Evolutionary conservation across 2,113 vertebrate genomes (phyloP).

Genomic region (Haemorhous mexicanus): DNA sequence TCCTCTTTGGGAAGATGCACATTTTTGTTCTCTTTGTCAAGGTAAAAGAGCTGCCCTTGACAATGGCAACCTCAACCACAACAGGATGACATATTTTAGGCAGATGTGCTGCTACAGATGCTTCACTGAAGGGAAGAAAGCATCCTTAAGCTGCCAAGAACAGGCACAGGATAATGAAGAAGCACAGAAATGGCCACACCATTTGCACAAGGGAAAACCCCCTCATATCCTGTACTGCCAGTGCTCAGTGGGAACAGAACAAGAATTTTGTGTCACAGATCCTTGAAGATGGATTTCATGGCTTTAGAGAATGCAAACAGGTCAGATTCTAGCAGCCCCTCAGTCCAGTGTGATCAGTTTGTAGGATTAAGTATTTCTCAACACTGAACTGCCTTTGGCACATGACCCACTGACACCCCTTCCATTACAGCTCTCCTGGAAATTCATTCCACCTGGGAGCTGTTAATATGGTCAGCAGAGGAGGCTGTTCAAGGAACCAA

Average conservation of each 20-base stretch:
- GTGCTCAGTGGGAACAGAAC: neutral
- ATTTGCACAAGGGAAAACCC: neutral
- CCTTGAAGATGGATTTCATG: neutral
- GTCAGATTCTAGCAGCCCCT: neutral
- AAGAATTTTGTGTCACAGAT: neutral
- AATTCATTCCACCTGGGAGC: neutral
- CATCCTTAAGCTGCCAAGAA: neutral
- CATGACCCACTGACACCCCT: neutral
- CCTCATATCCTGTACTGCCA: neutral
- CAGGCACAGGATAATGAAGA: neutral
- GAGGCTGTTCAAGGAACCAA: neutral
- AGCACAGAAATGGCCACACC: fast-evolving
- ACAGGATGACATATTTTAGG: neutral
- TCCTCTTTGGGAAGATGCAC: neutral
- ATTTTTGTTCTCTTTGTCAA: neutral
- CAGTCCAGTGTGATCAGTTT: neutral
- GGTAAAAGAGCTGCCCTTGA: neutral
- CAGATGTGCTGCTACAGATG: neutral
- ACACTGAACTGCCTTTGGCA: neutral
- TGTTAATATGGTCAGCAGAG: neutral
- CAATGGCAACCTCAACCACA: neutral
- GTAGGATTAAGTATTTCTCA: neutral
- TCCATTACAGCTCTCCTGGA: neutral
- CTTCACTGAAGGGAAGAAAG: neutral
- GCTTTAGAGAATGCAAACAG: neutral